Base-by-base conservation (phyloP, 2,888 invertebrate genomes). In the Ornithoptera alexandrae region DNA sequence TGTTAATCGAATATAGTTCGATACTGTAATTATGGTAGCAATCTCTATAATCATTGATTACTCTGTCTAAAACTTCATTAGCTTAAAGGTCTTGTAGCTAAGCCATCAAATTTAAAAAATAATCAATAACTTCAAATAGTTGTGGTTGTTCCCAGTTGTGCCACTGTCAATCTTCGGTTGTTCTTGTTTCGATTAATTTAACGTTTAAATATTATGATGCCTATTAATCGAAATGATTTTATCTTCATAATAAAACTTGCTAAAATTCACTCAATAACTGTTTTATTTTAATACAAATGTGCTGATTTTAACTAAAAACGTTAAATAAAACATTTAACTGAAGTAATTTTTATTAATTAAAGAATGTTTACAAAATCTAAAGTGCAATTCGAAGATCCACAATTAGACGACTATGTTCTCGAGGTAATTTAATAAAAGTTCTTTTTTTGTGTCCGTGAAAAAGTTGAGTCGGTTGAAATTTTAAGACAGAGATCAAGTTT, bases 341-440 rank as follows among this genome's bases (percentile, higher is more conserved):
- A 46, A 46, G 46, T 46, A 7, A n/a, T n/a, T 3, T 56, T 20
- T 30, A n/a, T 39, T n/a, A 18, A 36, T n/a, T 39, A 57, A 72
- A 73, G 18, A 72, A 88, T 89, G 87, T 88, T 88, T 73, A 78
- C 77, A 42, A 88, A 87, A 79, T 72, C 75, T 69, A 91, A 87
- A 84, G 92, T 92, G 4, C 89, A 88, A 79, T 92, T 92, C 81
- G 89, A 91, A 83, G 92, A 91, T 72, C 86, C 87, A 70, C 89
- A 91, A 75, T 74, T 91, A 24, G 92, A 92, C 72, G 92, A 92
- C 73, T 92, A 90, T 81, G 83, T 90, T 53, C 82, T 92, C 18
- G 92, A 92, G 87, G 92, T 90, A 84, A 64, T 69, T 22, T 53
- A 53, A n/a, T 8, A 18, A 17, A n/a, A 46, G 15, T 46, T n/a